These are phyloP conservation scores for Mugil cephalus DNA, from an alignment of 2,113 vertebrate genomes.

Conservation along the genomic window DNA sequence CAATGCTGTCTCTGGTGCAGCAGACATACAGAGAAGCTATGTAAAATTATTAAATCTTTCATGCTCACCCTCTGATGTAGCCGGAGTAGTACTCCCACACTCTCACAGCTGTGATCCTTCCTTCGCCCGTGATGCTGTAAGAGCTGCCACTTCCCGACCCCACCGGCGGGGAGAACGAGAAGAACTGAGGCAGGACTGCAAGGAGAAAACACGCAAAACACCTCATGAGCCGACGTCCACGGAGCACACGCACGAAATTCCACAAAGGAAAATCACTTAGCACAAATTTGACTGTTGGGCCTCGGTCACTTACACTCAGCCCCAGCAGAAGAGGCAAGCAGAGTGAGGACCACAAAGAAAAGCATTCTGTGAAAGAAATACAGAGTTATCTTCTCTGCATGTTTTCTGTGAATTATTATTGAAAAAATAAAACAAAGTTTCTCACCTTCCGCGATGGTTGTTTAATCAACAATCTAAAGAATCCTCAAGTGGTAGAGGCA, in stretches of 20 bases:
- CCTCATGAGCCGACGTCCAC: no score
- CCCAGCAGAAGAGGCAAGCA: background rate
- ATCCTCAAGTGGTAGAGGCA: no score
- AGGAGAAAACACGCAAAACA: background rate
- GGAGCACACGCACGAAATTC: no score
- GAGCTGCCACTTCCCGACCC: background rate
- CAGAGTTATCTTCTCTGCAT: no score
- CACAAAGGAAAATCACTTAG: background rate
- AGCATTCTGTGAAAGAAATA: background rate
- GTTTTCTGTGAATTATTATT: no score
- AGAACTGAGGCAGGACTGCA: background rate
- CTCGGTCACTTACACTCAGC: background rate
- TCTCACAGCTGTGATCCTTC: background rate
- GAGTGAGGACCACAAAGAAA: background rate
- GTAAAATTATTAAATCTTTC: background rate
- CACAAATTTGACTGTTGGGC: background rate
- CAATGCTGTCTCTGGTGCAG: background rate
- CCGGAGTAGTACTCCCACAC: background rate
- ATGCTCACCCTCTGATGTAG: conserved; percentile 4
- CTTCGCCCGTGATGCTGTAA: background rate
- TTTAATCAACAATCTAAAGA: no score
- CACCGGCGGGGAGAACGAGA: background rate
- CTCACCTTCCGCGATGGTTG: no score
- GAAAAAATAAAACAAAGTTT: no score
- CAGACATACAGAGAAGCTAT: no score